Evolutionary conservation across 92 coral and sea anemone species (phyloP), one percentile per base, ranked within the genome.

Genomic region (Zoanthus sansibaricus): DNA sequence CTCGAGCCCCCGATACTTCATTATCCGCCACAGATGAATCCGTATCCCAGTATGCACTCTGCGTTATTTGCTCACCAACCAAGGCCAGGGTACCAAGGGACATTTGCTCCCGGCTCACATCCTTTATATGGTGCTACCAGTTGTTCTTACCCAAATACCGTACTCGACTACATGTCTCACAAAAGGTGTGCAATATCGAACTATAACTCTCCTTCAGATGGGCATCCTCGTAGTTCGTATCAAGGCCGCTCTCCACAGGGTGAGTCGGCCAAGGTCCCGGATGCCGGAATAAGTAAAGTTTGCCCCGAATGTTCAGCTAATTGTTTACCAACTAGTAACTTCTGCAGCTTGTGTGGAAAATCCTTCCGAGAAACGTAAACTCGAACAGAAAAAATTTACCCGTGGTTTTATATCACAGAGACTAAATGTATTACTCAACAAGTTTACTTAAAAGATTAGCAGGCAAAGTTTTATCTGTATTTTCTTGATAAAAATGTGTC

Each of bases 301-400:
- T 94, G 98, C 76, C 87, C 93, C 3, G 93, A 94, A 51, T 94
- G 98, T 64, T 90, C 95, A 8, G 86, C 91, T 15, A 93, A 82
- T 21, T 93, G 94, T 44, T 79, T 90, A 9, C 76, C 92, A 14
- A 66, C 88, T 31, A 94, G 94, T 77, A 93, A 94, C 87, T 94
- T 93, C 87, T 94, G 98, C 45, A 83, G 92, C 48, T 87, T 92
- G 6, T 94, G 98, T 55, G 98, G 98, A 14, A 94, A 91, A 79
- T 83, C 91, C 61, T 93, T 94, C 76, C 93, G 90, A 88, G 95
- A 87, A 56, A 77, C 92, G 21, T 94, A 82, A 89, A 55, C 13
- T 62, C 69, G 21, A 62, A 16, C 69, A 62, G 7, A 31, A 0
- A 62, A 14, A 58, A 14, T 14, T 9, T 4, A 52, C 59, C 11